Conservation (phyloP, 2,888 invertebrate genomes). For the Rhopalosiphum nymphaeae region DNA sequence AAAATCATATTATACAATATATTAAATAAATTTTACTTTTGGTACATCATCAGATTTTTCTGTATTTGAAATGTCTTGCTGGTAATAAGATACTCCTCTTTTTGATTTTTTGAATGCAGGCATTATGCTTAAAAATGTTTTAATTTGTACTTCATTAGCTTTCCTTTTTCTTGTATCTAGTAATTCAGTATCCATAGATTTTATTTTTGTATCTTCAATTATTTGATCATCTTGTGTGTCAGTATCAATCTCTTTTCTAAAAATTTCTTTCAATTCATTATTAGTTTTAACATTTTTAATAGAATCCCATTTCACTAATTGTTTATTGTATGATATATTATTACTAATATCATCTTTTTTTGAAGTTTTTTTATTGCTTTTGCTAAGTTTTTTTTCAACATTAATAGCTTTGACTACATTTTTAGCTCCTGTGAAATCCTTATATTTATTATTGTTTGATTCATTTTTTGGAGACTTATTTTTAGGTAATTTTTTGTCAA, state of each 20-base stretch:
- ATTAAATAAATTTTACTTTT: slow-evolving; percentile 65
- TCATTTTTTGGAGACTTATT: background rate
- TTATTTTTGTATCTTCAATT: slow-evolving; percentile 18
- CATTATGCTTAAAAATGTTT: slow-evolving; percentile 67
- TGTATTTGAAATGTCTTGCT: slow-evolving; percentile 65
- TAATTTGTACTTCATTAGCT: slow-evolving; percentile 67
- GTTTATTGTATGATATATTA: background rate
- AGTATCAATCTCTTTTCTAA: background rate
- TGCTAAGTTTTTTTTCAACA: background rate
- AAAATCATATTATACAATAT: background rate
- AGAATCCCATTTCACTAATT: background rate
- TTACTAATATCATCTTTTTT: background rate
- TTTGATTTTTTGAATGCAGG: slow-evolving; percentile 66
- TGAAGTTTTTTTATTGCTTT: background rate
- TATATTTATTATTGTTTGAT: slow-evolving; percentile 20
- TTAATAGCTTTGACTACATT: background rate
- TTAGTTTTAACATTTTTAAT: slow-evolving; percentile 27
- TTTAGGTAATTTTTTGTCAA: slow-evolving; percentile 75
- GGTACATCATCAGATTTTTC: slow-evolving; percentile 55
- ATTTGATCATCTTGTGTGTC: slow-evolving; percentile 26
- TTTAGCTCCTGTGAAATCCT: background rate
- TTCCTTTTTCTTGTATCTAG: slow-evolving; percentile 66
- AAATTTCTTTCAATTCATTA: background rate
- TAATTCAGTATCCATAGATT: slow-evolving; percentile 29
- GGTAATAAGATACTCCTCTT: slow-evolving; percentile 43